These are phyloP conservation scores for Carassius auratus DNA, from an alignment of 2,113 vertebrate genomes.

Conservation along the genomic window DNA sequence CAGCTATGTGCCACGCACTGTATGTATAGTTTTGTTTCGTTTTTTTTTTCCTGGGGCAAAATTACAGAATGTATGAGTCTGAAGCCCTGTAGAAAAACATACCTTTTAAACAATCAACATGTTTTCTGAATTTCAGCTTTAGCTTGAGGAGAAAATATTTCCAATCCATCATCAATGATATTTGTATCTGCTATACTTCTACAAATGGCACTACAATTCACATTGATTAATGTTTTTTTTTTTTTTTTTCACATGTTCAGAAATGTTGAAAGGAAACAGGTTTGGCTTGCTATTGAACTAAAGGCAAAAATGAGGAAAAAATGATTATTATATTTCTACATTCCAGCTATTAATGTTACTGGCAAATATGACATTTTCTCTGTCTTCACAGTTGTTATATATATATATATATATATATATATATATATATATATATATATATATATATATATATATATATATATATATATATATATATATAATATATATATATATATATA, in stretches of 20 bases:
- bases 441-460: too few relatives aligned
- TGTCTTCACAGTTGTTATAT: not conserved
- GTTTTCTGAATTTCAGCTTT: not conserved
- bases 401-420: too few relatives aligned
- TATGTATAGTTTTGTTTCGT: not conserved
- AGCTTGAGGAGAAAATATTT: not conserved
- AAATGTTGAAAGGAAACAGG: not conserved
- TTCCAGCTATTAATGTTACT: not conserved
- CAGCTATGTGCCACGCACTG: not conserved
- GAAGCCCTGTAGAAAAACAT: not conserved
- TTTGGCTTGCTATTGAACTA: not conserved
- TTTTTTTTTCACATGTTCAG: too few relatives aligned
- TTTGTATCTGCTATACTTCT: not conserved
- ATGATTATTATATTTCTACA: not conserved
- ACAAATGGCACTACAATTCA: too few relatives aligned
- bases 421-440: too few relatives aligned
- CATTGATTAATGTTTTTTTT: too few relatives aligned
- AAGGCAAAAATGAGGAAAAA: not conserved
- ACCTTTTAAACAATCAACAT: not conserved
- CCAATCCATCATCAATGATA: not conserved
- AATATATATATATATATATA: too few relatives aligned
- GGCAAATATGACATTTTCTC: not conserved
- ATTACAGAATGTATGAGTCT: not conserved
- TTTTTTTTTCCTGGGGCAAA: not conserved
- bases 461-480: too few relatives aligned